phyloP scores from a whole-genome alignment of 1,140 invertebrate genomes.

The Cephus cinctus region DNA sequence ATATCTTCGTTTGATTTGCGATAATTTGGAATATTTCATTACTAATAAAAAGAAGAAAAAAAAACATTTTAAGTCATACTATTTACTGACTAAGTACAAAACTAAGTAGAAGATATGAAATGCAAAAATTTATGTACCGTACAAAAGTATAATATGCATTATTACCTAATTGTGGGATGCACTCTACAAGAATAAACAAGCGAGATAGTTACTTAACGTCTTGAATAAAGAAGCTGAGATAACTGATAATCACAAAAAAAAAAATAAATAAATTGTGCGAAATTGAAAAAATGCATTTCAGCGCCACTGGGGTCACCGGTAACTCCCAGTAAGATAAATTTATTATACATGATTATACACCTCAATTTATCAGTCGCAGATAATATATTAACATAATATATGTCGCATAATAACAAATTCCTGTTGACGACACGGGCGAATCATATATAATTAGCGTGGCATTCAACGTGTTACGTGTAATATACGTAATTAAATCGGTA shows the following conservation, averaged over 20 bases:
- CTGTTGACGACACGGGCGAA: background rate
- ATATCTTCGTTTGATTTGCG: constrained; percentile 12
- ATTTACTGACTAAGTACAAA: too few species aligned
- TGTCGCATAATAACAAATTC: background rate
- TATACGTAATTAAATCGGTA: too few species aligned
- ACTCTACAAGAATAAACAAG: background rate
- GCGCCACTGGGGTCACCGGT: constrained; percentile 9
- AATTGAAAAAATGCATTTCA: constrained; percentile 1
- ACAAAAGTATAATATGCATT: constrained; percentile 5
- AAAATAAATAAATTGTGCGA: background rate
- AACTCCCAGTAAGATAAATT: background rate
- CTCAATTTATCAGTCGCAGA: background rate
- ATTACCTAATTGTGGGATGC: constrained; percentile 2
- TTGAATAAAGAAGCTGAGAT: background rate
- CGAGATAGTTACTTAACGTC: background rate
- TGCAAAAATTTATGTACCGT: constrained; percentile 5
- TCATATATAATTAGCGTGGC: background rate
- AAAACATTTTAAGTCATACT: too few species aligned
- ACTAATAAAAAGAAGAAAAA: constrained; percentile 13
- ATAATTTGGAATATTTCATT: constrained; percentile 13
- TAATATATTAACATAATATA: background rate
- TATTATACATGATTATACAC: constrained; percentile 1
- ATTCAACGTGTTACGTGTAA: background rate
- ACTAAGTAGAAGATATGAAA: constrained; percentile 3
- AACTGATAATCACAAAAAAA: background rate